phyloP scores from a whole-genome alignment of 2,113 vertebrate genomes.

The Petrocephalus microphthalmus region DNA sequence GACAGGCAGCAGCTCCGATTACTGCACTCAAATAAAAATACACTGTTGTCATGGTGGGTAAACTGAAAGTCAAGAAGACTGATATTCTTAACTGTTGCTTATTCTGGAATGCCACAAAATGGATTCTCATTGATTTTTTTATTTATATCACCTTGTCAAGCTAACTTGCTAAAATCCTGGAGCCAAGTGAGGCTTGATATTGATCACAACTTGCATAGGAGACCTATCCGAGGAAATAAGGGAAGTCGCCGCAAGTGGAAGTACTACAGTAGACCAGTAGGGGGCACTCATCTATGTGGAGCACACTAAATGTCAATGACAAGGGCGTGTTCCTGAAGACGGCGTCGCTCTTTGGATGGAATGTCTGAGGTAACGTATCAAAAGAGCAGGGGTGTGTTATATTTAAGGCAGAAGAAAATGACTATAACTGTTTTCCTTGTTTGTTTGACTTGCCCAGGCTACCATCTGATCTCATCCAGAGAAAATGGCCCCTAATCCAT shows the following conservation, averaged over 20 bases:
- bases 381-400: neutral
- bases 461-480: neutral
- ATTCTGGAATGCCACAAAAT: neutral
- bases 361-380: neutral
- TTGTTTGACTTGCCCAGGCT: neutral
- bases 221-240: neutral
- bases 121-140: neutral
- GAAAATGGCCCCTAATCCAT: neutral
- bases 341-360: neutral
- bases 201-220: neutral
- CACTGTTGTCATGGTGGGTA: neutral
- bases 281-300: neutral
- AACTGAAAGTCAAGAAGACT: constrained; percentile 6
- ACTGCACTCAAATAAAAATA: neutral
- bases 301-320: neutral
- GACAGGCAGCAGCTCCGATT: neutral
- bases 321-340: neutral
- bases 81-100: neutral
- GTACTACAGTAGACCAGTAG: neutral
- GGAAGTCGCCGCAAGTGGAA: neutral
- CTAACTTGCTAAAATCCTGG: neutral
- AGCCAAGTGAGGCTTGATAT: neutral
- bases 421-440: neutral
- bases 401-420: neutral
- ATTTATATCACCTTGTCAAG: neutral